Conservation (phyloP, 2,888 invertebrate genomes). For the Trilocha varians region DNA sequence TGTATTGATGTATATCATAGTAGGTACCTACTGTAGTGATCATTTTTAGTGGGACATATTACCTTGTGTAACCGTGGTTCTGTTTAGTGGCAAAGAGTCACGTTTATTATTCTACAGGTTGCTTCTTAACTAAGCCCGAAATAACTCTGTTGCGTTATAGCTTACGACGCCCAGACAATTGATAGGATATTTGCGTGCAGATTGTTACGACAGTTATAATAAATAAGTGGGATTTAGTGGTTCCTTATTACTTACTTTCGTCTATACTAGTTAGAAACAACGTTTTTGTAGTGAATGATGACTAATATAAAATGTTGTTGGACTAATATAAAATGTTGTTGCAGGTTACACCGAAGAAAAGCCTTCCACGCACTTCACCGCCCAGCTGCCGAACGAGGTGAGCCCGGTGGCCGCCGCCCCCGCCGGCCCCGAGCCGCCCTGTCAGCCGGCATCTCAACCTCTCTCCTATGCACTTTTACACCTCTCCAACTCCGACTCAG, state of each 20-base stretch:
- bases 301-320: background rate
- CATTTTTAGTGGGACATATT: no score
- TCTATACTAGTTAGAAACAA: no score
- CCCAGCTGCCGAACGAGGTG: conserved; percentile 81
- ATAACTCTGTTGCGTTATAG: conserved; percentile 21
- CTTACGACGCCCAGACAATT: conserved; percentile 9
- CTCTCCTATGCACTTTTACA: conserved; percentile 66
- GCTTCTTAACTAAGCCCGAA: conserved; percentile 43
- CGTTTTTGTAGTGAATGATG: no score
- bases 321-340: conserved; percentile 26
- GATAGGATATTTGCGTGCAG: conserved; percentile 8
- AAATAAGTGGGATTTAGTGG: no score
- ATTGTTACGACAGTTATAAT: no score
- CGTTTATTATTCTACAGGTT: conserved; percentile 53
- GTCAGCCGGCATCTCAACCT: conserved; percentile 57
- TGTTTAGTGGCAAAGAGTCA: no score
- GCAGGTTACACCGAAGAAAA: conserved; percentile 85
- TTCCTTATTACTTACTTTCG: no score
- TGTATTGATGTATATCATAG: no score
- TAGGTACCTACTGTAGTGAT: no score
- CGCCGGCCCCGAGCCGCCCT: conserved; percentile 32
- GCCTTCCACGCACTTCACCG: conserved; percentile 83
- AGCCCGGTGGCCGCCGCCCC: conserved; percentile 74
- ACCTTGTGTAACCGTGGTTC: no score
- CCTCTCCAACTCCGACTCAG: conserved; percentile 55